Evolutionary conservation across 2,888 invertebrate genomes (phyloP), one percentile per base, ranked within the genome.

Genomic region (Malthinus flaveolus): DNA sequence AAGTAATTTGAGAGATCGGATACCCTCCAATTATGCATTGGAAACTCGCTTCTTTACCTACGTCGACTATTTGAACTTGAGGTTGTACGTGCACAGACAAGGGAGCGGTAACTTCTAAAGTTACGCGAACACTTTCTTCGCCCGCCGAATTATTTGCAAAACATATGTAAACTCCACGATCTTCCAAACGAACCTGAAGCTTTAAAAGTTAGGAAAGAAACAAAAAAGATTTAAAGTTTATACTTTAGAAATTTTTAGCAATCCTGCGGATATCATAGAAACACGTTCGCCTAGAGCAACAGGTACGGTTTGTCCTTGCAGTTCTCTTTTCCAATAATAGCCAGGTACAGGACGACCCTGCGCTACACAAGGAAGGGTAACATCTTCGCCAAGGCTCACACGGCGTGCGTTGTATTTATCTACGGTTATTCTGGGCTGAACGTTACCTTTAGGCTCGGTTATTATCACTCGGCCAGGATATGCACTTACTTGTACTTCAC

Each of bases 141-240:
- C 95, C 95, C 1, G 91, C 89, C 6, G 91, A 89, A 77, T 95
- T 96, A 80, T 93, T 94, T 55, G 93, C 91, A 83, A 90, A 91
- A 80, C 96, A 96, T 56, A 91, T 85, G 80, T 94, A 95, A 68
- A 89, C 86, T 48, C 95, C 95, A 56, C 89, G 86, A 77, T 96
- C 95, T 72, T 90, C 90, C 49, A 88, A 80, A 59, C 88, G 80
- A 15, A 78, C 77, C 78, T 78, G 68, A 7, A 68, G 23, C 39
- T 32, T 12, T 23, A 65, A 45, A n/a, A 34, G 13, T 51, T 51
- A 12, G n/a, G n/a, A 49, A 35, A 35, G n/a, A 34, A 35, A 36
- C 15, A 12, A 13, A 9, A 12, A 13, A 9, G 13, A 0, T 9
- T 36, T 7, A 7, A 32, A 4, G n/a, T 9, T 10, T 62, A 57